A percentile compares a stretch with the other conserved stretches of the same genome.
phyloP scores from a whole-genome alignment of 2,797 vertebrate genomes.

The Falco concolor region DNA sequence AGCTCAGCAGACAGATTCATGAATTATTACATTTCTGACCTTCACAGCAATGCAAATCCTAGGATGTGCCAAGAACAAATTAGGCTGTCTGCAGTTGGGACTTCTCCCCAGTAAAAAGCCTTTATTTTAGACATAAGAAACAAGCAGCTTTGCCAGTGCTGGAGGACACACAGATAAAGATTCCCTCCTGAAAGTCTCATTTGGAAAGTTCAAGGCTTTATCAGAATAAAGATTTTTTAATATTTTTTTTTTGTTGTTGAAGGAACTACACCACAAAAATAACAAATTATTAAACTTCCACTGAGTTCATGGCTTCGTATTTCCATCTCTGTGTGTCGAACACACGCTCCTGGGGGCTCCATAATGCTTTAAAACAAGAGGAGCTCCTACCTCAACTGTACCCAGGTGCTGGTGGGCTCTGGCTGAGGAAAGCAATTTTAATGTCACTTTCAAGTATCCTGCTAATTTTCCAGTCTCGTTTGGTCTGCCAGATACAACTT shows the following conservation, averaged over 20 bases:
- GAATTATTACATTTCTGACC: constrained; percentile 58
- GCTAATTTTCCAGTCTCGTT: constrained; percentile 3
- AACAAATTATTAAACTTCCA: background rate
- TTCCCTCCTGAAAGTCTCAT: background rate
- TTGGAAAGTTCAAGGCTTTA: constrained; percentile 2
- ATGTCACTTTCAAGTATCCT: background rate
- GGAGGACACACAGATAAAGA: constrained; percentile 22
- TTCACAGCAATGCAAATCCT: background rate
- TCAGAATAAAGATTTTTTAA: background rate
- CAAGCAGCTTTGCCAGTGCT: background rate
- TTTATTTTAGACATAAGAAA: constrained; percentile 15
- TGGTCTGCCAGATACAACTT: background rate
- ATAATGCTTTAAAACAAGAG: background rate
- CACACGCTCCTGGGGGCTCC: background rate
- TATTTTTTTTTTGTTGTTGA: background rate
- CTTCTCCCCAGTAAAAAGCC: background rate
- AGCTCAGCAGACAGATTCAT: constrained; percentile 6
- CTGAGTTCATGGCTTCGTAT: background rate
- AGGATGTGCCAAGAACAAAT: constrained; percentile 67
- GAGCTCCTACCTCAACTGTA: background rate
- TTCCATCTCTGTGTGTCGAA: background rate
- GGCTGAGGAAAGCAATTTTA: background rate
- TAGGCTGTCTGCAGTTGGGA: constrained; percentile 57
- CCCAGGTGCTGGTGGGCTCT: background rate
- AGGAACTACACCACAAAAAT: background rate